phyloP scores from a whole-genome alignment of 2,888 invertebrate genomes.

The Scaptomyza tumidula region DNA sequence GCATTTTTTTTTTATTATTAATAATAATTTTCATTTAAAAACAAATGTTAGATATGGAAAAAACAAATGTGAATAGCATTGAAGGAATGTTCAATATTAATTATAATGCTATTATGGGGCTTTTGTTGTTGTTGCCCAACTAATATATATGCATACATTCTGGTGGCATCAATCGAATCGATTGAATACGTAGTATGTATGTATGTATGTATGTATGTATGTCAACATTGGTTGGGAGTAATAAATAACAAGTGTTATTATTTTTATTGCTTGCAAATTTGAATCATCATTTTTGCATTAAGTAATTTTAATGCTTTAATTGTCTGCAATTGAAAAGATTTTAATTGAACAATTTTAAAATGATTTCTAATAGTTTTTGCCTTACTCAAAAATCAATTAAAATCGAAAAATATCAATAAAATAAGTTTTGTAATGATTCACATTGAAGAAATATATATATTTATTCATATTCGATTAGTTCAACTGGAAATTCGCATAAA shows the following conservation, averaged over 20 bases:
- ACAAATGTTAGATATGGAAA: conserved; percentile 22
- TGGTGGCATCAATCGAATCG: conserved; percentile 19
- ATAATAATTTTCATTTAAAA: conserved; percentile 61
- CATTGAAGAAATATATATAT: too few species aligned
- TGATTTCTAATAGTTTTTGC: neutral
- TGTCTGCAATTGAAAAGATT: neutral
- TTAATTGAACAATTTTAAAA: neutral
- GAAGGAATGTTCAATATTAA: conserved; percentile 55
- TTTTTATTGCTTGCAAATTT: neutral
- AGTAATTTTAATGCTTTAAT: neutral
- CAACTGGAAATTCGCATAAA: neutral
- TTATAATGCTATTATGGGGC: conserved; percentile 49
- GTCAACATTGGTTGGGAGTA: neutral
- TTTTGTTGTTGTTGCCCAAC: conserved; percentile 23
- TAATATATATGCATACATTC: conserved; percentile 48
- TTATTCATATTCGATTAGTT: conserved; percentile 11
- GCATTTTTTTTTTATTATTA: conserved; percentile 48
- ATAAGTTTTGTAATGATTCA: neutral
- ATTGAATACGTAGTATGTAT: neutral
- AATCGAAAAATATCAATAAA: neutral
- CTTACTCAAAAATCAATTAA: neutral
- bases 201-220: neutral
- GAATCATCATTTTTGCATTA: neutral
- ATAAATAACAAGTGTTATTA: neutral
- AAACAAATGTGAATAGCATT: conserved; percentile 50